Evolutionary conservation across 2,113 vertebrate genomes (phyloP).

Genomic region (Corythaixoides concolor): DNA sequence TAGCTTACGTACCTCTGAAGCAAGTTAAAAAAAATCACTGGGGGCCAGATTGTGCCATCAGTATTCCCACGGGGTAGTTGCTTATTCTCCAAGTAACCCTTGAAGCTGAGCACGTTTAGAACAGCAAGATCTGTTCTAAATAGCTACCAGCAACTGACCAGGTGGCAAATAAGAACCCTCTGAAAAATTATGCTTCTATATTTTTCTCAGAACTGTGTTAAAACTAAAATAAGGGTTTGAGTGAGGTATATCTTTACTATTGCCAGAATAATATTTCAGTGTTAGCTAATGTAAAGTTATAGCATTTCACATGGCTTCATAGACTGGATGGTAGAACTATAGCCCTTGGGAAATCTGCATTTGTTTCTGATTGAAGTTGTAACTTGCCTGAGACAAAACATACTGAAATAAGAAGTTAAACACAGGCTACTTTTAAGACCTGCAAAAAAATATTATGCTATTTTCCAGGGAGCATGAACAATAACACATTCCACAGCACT

Average conservation of each 20-base stretch:
- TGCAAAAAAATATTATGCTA: neutral
- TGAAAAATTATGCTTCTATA: neutral
- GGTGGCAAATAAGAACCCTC: neutral
- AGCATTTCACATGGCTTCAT: conserved; percentile 43
- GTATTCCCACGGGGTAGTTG: neutral
- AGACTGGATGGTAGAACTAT: neutral
- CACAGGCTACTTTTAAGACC: neutral
- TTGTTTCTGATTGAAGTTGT: conserved; percentile 47
- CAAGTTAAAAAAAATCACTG: neutral
- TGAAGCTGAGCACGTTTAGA: neutral
- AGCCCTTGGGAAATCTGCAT: conserved; percentile 39
- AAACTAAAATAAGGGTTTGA: neutral
- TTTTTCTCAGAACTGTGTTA: neutral
- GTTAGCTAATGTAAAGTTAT: neutral
- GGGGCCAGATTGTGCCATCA: neutral
- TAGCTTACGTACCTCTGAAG: neutral
- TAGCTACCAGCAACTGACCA: neutral
- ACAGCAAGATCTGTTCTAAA: neutral
- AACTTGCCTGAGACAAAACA: conserved; percentile 36
- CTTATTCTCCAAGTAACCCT: neutral
- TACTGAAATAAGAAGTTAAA: neutral
- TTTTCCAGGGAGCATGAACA: neutral
- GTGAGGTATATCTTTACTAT: neutral
- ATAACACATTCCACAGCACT: neutral
- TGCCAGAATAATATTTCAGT: neutral